phyloP scores from a whole-genome alignment of 2,797 vertebrate species.

The Xenops minutus region DNA sequence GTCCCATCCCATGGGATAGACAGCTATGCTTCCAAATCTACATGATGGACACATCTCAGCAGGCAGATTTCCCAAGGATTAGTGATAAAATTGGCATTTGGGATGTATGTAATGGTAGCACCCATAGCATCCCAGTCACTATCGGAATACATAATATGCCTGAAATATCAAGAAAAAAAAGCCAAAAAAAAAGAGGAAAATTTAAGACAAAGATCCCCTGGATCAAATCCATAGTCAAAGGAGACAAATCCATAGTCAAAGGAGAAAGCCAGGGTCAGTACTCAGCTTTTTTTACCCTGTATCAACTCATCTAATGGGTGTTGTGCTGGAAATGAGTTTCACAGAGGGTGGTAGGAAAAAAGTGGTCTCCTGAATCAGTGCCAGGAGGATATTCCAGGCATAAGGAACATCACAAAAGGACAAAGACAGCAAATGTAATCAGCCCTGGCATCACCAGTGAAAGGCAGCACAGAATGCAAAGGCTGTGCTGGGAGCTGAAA shows the following conservation, averaged over 20 bases:
- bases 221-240: not conserved
- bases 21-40: not conserved
- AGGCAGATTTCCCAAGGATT: not conserved
- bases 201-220: not conserved
- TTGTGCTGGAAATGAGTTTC: slow-evolving; percentile 29
- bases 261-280: not conserved
- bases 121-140: not conserved
- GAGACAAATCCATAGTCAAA: not conserved
- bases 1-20: not conserved
- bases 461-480: slow-evolving; percentile 8
- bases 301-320: slow-evolving; percentile 3
- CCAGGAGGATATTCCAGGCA: slow-evolving; percentile 59
- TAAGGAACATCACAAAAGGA: slow-evolving; percentile 39
- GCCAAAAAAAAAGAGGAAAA: not conserved
- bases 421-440: slow-evolving; percentile 53
- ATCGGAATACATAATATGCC: not conserved
- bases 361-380: slow-evolving; percentile 29
- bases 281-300: not conserved
- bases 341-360: slow-evolving; percentile 30
- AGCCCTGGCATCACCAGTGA: slow-evolving; percentile 2
- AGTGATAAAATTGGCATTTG: not conserved
- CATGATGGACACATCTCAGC: not conserved
- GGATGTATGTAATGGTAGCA: not conserved
- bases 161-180: not conserved
- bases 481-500: not conserved